Base-by-base conservation (phyloP, 2,797 vertebrate species). In the Huso huso region DNA sequence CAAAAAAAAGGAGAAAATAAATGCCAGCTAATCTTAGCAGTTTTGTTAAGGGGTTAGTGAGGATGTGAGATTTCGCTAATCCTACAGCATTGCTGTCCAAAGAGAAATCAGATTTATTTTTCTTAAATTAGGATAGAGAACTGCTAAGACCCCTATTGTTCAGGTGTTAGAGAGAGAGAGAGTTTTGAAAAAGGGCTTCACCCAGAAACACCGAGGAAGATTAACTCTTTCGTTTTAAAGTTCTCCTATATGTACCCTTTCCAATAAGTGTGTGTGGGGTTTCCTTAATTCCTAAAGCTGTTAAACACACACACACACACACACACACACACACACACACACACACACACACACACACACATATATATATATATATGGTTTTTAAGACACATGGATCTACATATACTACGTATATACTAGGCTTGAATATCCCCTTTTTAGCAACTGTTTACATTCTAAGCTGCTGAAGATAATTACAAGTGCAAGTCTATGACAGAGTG, bases 11-110 rank as follows among this genome's bases (percentile, higher is more conserved):
- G 73, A 81, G 83, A 83, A 92, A 92, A 89, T 88, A 93, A 93
- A 95, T 93, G 93, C 93, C 85, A 81, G 86, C 90, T 96, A 95
- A 96, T 96, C 94, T 95, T 88, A 88, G 84, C 84, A 87, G 90
- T 93, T 95, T 94, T 96, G 91, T 94, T 87, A 89, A 89, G 90
- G 90, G 88, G 91, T 93, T 91, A 93, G 89, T 78, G 84, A 87
- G 91, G 89, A 91, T 85, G 81, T 89, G 87, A 93, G 93, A 93
- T 94, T 91, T 89, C 76, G 86, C 89, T 96, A 96, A 96, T 95
- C 93, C 94, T 77, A 78, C 86, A 80, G 86, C 84, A 89, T 91
- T 90, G 87, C 87, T 92, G 91, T 89, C 83, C 86, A 86, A 81
- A 88, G 85, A 89, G 87, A 89, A 93, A 95, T 96, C 94, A 90